Evolutionary conservation across 2,797 vertebrate genomes (phyloP).

Genomic region (Crax fasciolata): DNA sequence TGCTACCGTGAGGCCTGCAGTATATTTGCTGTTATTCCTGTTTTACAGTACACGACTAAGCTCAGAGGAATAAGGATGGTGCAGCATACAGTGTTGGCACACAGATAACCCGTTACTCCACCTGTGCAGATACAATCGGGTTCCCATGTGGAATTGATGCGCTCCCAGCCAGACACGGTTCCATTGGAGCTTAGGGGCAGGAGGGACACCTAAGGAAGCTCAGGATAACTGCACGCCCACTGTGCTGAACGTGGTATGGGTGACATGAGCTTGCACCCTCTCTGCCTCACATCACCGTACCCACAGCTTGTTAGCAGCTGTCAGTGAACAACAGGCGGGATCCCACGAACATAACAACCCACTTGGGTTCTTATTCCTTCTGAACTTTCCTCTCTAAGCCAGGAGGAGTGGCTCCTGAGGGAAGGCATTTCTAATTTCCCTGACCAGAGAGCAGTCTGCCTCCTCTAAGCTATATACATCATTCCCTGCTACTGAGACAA

Average conservation of each 20-base stretch:
- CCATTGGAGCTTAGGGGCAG: not conserved
- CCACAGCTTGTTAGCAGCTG: slow-evolving; percentile 56
- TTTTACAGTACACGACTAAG: not conserved
- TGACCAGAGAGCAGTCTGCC: slow-evolving; percentile 34
- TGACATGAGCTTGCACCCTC: accelerated
- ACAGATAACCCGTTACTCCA: not conserved
- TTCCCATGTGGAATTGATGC: not conserved
- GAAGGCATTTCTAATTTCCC: slow-evolving; percentile 59
- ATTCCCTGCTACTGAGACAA: slow-evolving; percentile 55
- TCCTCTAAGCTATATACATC: slow-evolving; percentile 18
- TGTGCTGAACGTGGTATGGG: not conserved
- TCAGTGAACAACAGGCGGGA: slow-evolving; percentile 28
- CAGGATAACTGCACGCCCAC: not conserved
- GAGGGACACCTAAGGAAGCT: not conserved
- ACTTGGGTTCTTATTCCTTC: slow-evolving; percentile 34
- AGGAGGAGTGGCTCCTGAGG: slow-evolving; percentile 3
- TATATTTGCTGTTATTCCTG: not conserved
- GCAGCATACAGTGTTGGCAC: not conserved
- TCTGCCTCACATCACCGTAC: not conserved
- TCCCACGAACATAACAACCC: slow-evolving; percentile 55
- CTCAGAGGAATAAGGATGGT: not conserved
- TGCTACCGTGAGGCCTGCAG: not conserved
- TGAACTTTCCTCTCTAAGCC: slow-evolving; percentile 21
- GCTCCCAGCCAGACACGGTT: not conserved
- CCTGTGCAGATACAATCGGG: not conserved